A percentile compares a stretch with the other conserved stretches of the same genome.
phyloP scores from a whole-genome alignment of 2,113 vertebrate species.

The Thunnus thynnus region DNA sequence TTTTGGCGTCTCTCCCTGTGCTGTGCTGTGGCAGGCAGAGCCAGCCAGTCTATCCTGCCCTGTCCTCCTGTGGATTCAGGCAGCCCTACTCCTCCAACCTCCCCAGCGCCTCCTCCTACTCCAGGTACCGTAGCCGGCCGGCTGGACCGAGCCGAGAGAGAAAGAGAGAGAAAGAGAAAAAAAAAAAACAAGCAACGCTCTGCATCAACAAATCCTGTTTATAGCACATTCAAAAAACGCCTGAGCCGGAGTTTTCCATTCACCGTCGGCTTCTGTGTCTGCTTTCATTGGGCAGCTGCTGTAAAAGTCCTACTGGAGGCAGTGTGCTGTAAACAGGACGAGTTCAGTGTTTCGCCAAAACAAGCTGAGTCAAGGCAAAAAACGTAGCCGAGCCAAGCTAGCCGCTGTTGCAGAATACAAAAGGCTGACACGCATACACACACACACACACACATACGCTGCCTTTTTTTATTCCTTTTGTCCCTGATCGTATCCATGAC shows the following conservation, averaged over 20 bases:
- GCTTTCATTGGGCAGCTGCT: slow-evolving; percentile 15
- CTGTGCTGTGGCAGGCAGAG: slow-evolving; percentile 91
- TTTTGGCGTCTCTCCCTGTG: slow-evolving; percentile 75
- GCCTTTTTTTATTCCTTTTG: slow-evolving; percentile 14
- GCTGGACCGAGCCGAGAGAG: slow-evolving; percentile 54
- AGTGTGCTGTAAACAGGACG: slow-evolving; percentile 70
- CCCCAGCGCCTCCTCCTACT: slow-evolving; percentile 93
- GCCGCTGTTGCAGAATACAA: slow-evolving; percentile 62
- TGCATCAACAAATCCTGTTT: slow-evolving; percentile 65
- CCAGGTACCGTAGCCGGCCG: slow-evolving; percentile 91
- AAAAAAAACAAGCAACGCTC: slow-evolving; percentile 7
- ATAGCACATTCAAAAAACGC: slow-evolving; percentile 48
- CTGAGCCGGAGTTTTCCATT: slow-evolving; percentile 46
- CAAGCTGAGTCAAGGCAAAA: slow-evolving; percentile 44
- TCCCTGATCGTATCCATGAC: not conserved
- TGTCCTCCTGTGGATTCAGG: slow-evolving; percentile 98
- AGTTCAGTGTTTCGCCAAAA: slow-evolving; percentile 25
- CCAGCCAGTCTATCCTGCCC: slow-evolving; percentile 95
- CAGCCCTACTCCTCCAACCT: slow-evolving; percentile 93
- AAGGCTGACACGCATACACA: not conserved
- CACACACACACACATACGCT: not conserved
- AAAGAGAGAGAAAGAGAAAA: not conserved
- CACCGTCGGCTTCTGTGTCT: not conserved
- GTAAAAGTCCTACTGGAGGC: slow-evolving; percentile 23
- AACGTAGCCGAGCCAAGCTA: slow-evolving; percentile 53